A percentile compares a stretch with the other conserved stretches of the same genome.
Evolutionary conservation across 2,797 vertebrate genomes (phyloP).

Genomic region (Masticophis lateralis): DNA sequence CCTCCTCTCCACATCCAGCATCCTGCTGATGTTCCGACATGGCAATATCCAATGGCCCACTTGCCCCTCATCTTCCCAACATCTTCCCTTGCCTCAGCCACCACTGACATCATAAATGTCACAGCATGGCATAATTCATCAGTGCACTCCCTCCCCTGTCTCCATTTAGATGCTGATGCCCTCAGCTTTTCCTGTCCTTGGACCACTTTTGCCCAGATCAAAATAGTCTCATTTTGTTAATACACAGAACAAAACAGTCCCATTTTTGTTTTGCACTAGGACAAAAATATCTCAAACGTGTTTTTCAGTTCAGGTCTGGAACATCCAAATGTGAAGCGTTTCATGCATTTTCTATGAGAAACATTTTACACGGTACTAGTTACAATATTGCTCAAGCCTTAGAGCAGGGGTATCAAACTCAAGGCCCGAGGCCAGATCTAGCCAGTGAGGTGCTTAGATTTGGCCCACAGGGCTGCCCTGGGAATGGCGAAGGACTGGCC

Average conservation of each 20-base stretch:
- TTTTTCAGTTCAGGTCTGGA: not conserved
- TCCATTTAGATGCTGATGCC: not conserved
- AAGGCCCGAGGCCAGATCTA: too few species aligned
- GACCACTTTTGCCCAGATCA: not conserved
- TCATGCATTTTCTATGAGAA: not conserved
- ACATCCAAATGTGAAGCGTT: not conserved
- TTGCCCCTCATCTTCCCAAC: not conserved
- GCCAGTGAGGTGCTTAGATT: too few species aligned
- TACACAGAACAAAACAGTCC: not conserved
- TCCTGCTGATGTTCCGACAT: not conserved
- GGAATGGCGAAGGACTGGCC: too few species aligned
- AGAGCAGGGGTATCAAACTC: too few species aligned
- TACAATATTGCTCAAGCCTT: not conserved
- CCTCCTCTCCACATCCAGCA: not conserved
- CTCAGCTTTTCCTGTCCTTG: not conserved
- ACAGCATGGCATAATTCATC: not conserved
- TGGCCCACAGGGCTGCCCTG: too few species aligned
- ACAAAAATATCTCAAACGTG: not conserved
- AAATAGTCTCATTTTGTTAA: not conserved
- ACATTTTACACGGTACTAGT: not conserved
- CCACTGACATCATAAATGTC: not conserved
- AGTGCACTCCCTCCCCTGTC: not conserved
- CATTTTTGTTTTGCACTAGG: not conserved
- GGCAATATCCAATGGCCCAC: not conserved
- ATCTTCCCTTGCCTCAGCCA: not conserved